phyloP scores from a whole-genome alignment of 2,113 vertebrate species.

The Bucco capensis region DNA sequence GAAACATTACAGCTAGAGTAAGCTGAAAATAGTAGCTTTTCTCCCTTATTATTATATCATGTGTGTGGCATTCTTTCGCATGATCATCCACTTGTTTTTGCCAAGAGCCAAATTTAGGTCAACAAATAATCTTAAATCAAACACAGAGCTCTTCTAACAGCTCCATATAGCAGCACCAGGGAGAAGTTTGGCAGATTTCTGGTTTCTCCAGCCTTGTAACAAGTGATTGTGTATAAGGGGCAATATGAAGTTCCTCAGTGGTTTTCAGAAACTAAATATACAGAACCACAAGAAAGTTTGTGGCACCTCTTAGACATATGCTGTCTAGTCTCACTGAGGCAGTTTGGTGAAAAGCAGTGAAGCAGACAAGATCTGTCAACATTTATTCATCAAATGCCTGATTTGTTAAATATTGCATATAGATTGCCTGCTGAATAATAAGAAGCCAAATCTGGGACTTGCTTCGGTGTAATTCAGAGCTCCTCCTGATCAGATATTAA shows the following conservation, averaged over 20 bases:
- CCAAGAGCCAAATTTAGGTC: neutral
- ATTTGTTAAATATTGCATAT: constrained; percentile 48
- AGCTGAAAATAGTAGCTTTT: neutral
- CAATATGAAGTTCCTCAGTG: neutral
- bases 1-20: neutral
- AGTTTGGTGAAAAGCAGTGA: neutral
- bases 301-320: neutral
- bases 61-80: neutral
- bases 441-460: neutral
- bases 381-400: constrained; percentile 34
- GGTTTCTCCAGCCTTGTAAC: neutral
- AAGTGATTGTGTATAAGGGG: neutral
- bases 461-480: neutral
- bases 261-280: neutral
- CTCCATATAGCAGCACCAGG: neutral
- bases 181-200: neutral
- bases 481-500: neutral
- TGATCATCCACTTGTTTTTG: neutral
- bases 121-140: neutral
- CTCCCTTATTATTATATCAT: neutral
- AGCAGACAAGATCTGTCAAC: constrained; percentile 29
- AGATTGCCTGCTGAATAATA: constrained; percentile 33
- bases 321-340: neutral
- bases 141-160: neutral
- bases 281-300: neutral